phyloP scores from a whole-genome alignment of 2,888 invertebrate species.

The Acanthosepion pharaonis region DNA sequence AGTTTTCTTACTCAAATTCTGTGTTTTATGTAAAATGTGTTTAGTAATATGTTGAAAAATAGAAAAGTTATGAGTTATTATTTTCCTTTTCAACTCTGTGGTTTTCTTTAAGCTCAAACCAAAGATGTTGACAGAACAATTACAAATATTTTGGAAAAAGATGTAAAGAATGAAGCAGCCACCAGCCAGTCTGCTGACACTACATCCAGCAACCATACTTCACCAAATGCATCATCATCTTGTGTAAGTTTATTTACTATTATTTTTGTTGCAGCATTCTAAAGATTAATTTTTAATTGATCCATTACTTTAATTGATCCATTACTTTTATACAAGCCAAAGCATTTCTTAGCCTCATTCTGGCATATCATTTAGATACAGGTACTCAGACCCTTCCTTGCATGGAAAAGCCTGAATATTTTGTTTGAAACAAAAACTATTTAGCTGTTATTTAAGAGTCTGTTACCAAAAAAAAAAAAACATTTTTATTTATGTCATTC shows the following conservation, averaged over 20 bases:
- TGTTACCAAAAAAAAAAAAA: too few relatives aligned
- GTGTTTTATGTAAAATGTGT: too few relatives aligned
- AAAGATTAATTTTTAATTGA: background rate
- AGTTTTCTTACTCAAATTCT: too few relatives aligned
- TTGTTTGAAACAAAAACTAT: too few relatives aligned
- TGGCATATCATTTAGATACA: too few relatives aligned
- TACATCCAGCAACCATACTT: background rate
- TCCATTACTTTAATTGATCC: background rate
- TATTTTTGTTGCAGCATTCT: background rate
- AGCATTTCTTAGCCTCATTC: background rate
- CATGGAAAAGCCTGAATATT: too few relatives aligned
- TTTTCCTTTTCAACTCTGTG: background rate
- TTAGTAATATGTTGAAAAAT: too few relatives aligned
- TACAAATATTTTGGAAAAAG: conserved; percentile 85
- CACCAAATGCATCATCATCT: conserved; percentile 37
- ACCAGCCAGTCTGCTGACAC: conserved; percentile 2
- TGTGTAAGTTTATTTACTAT: background rate
- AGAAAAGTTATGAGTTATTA: background rate
- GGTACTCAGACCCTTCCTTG: too few relatives aligned
- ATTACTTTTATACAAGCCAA: background rate
- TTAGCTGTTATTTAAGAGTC: too few relatives aligned
- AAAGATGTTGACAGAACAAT: conserved; percentile 86
- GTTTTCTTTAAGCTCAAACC: conserved; percentile 79
- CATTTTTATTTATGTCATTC: too few relatives aligned
- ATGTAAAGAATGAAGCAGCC: background rate